These are phyloP conservation scores for Pseudopipra pipra DNA, from an alignment of 2,113 vertebrate species.

Conservation along the genomic window DNA sequence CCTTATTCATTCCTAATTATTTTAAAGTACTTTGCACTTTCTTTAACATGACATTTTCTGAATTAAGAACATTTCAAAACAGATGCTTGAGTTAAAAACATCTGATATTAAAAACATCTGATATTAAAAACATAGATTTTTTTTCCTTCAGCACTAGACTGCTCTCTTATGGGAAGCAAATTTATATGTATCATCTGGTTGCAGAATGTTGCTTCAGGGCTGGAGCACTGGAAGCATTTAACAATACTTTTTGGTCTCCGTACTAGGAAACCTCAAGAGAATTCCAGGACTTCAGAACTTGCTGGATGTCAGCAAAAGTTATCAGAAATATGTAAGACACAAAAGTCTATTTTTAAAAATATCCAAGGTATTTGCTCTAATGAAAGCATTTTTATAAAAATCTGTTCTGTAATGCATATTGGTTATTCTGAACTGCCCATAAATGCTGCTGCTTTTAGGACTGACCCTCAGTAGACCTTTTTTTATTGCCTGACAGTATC, in stretches of 20 bases:
- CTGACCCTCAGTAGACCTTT: background rate
- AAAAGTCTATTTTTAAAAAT: background rate
- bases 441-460: background rate
- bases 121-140: slow-evolving; percentile 56
- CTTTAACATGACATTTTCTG: slow-evolving; percentile 67
- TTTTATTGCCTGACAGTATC: background rate
- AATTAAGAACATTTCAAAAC: slow-evolving; percentile 67
- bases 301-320: slow-evolving; percentile 35
- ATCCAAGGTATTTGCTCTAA: background rate
- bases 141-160: slow-evolving; percentile 44
- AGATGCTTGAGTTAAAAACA: slow-evolving; percentile 69
- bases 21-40: slow-evolving; percentile 68
- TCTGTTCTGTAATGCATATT: background rate
- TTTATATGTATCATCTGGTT: slow-evolving; percentile 72
- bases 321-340: background rate
- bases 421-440: background rate
- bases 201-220: slow-evolving; percentile 66
- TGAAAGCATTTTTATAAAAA: background rate
- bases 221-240: slow-evolving; percentile 54
- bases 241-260: background rate
- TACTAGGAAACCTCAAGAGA: slow-evolving; percentile 39
- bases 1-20: slow-evolving; percentile 60
- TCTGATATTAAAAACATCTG: slow-evolving; percentile 65
- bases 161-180: slow-evolving; percentile 55
- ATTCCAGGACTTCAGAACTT: slow-evolving; percentile 32